Percentiles rank a stretch among this genome's conserved stretches.
Evolutionary conservation across 2,888 invertebrate species (phyloP).

Genomic region (Parapristionchus giblindavisi): DNA sequence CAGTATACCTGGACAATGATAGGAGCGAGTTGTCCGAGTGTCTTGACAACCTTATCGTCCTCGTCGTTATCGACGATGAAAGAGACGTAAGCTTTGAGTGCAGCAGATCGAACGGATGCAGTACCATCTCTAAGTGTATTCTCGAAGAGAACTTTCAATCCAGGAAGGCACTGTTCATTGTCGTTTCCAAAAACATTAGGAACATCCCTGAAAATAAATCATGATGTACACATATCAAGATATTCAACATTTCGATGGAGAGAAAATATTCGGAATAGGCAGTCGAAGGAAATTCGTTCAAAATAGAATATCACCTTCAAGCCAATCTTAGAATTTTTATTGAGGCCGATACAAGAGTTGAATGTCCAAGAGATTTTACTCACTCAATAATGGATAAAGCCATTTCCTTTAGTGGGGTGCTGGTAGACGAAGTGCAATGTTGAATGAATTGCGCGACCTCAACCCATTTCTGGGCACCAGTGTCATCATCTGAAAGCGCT

Average conservation of each 20-base stretch:
- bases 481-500: conserved; percentile 54
- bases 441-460: conserved; percentile 92
- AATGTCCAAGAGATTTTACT: too few relatives aligned
- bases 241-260: too few relatives aligned
- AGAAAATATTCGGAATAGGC: too few relatives aligned
- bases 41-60: conserved; percentile 87
- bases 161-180: conserved; percentile 86
- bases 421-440: conserved; percentile 87
- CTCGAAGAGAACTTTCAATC: conserved; percentile 80
- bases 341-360: not conserved
- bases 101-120: conserved; percentile 72
- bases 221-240: not conserved
- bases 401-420: conserved; percentile 86
- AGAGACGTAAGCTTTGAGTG: conserved; percentile 74
- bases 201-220: conserved; percentile 78
- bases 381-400: conserved; percentile 93
- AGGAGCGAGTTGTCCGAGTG: conserved; percentile 85
- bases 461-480: conserved; percentile 70
- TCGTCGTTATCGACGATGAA: conserved; percentile 93
- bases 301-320: too few relatives aligned
- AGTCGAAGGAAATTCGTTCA: not conserved
- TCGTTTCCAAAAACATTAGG: conserved; percentile 97
- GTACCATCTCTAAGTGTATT: conserved; percentile 46
- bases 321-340: not conserved
- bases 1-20: conserved; percentile 69